Conservation (phyloP, 23 tunicate genomes). For the Oikopleura albicans region DNA sequence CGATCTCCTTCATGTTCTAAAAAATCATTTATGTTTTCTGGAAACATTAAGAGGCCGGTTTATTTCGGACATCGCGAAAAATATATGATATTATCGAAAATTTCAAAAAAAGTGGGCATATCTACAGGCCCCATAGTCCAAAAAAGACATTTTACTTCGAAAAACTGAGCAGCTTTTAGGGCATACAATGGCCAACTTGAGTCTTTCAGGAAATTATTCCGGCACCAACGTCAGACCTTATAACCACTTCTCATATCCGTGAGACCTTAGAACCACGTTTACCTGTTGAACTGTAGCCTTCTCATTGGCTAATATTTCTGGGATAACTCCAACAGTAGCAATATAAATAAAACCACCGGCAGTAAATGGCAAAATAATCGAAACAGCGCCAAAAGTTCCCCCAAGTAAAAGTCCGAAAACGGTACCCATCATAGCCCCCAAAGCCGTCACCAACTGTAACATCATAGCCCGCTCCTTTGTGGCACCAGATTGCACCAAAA, state of each 20-base stretch:
- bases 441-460: slow-evolving; percentile 66
- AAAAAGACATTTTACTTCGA: neutral
- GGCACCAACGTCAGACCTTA: too few relatives aligned
- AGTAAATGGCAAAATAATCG: slow-evolving; percentile 77
- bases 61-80: too few relatives aligned
- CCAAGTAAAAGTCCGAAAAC: neutral
- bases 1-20: slow-evolving; percentile 47
- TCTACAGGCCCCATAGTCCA: too few relatives aligned
- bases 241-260: too few relatives aligned
- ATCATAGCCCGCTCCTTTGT: slow-evolving; percentile 61
- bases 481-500: slow-evolving; percentile 76
- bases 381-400: slow-evolving; percentile 26
- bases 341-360: slow-evolving; percentile 93
- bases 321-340: slow-evolving; percentile 85
- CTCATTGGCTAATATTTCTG: slow-evolving; percentile 48
- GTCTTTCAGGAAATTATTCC: too few relatives aligned
- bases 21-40: too few relatives aligned
- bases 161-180: too few relatives aligned
- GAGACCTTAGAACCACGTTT: too few relatives aligned
- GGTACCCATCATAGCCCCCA: slow-evolving; percentile 25
- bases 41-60: too few relatives aligned
- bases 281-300: slow-evolving; percentile 23
- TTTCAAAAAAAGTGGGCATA: too few relatives aligned
- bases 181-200: too few relatives aligned
- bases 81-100: too few relatives aligned